Evolutionary conservation across 2,797 vertebrate species (phyloP), one percentile per base, ranked within the genome.

Genomic region (Enteromius fasciolatus): DNA sequence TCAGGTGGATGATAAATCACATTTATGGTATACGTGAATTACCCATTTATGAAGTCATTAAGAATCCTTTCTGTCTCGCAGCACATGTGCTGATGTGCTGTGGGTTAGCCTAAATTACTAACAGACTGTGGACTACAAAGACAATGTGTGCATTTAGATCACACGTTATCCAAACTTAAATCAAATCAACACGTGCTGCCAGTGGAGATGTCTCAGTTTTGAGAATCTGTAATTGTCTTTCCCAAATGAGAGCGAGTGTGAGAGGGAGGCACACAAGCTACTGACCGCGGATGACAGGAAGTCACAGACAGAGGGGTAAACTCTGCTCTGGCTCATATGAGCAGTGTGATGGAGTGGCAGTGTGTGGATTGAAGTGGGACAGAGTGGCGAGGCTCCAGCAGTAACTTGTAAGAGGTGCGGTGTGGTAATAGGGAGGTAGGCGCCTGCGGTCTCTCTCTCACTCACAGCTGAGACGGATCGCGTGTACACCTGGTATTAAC

Each of bases 381-480:
- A 50, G 59, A 41, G 31, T 66, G 57, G 69, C 59, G 2, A 18
- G 33, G 15, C 33, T 66, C 70, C 59, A 67, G 72, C 23, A 57
- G 72, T 67, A 67, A 76, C n/a, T n/a, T 84, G 41, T 76, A 74
- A 31, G 54, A 75, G 77, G 69, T 76, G 33, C 11, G 11, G 25
- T 31, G 23, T 44, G 33, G 66, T 69, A 80, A 59, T 31, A 8
- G 5, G 25, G 61, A 81, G 59, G 70, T 41, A 66, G 70, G 44
- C 31, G 44, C 59, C 80, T 81, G 59, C 14, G 59, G 80, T 66
- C 59, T 81, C 63, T 36, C 20, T 67, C 44, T 78, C 18, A n/a
- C 25, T 41, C 77, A 2, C 52, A 41, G 78, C 50, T 25, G 28
- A 80, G 68, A 44, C 25, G 9, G 18, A 54, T 57, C 12, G 39